phyloP scores from a whole-genome alignment of 2,113 vertebrate genomes.

The Clupea harengus region DNA sequence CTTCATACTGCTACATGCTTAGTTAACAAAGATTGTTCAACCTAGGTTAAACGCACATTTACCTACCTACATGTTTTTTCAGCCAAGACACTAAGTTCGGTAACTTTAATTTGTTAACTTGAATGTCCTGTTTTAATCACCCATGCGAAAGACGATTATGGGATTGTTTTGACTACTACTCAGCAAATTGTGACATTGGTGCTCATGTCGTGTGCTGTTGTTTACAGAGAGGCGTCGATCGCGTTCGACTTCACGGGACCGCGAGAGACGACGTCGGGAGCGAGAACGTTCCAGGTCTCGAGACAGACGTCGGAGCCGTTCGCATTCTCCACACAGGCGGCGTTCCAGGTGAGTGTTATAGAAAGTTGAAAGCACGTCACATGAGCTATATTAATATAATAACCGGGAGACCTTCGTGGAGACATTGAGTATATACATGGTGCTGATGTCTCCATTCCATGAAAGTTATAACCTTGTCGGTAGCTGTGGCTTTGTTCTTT shows the following conservation, averaged over 20 bases:
- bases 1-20: too few relatives aligned
- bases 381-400: too few relatives aligned
- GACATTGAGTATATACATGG: not conserved
- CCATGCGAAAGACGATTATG: too few relatives aligned
- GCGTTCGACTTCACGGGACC: slow-evolving; percentile 84
- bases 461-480: slow-evolving; percentile 32
- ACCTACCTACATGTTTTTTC: too few relatives aligned
- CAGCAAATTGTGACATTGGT: not conserved
- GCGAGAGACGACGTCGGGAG: slow-evolving; percentile 83
- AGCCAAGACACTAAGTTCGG: too few relatives aligned
- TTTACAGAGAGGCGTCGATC: slow-evolving; percentile 85
- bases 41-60: too few relatives aligned
- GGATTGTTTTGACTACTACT: too few relatives aligned
- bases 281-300: slow-evolving; percentile 84
- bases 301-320: slow-evolving; percentile 85
- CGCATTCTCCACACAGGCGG: slow-evolving; percentile 86
- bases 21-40: too few relatives aligned
- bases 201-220: not conserved
- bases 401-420: too few relatives aligned
- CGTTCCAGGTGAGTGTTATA: slow-evolving; percentile 80
- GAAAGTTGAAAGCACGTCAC: not conserved
- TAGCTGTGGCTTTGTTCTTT: slow-evolving; percentile 40
- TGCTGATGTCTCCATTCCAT: not conserved
- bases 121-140: too few relatives aligned
- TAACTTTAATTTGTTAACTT: too few relatives aligned